Evolutionary conservation across 2,113 vertebrate genomes (phyloP), one percentile per base, ranked within the genome.

Genomic region (Psilopogon haemacephalus): DNA sequence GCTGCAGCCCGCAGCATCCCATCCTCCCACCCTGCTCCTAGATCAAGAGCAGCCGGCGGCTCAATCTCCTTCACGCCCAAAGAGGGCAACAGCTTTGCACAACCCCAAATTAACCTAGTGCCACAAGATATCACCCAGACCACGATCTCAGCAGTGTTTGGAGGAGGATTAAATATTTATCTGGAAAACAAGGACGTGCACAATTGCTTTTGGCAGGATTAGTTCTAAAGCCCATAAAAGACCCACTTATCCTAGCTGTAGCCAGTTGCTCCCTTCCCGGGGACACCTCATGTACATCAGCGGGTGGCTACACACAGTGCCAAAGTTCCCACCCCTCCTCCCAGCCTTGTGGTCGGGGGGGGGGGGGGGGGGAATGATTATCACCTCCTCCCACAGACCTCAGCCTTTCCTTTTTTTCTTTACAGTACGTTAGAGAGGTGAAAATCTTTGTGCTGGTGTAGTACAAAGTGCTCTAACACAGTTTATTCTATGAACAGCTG

Each of bases 211-310:
- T 18, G 15, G 58, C 54, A 62, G 77, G 54, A 81, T 81, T 88
- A 90, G 70, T 60, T 84, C 67, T 68, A 81, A 73, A 78, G 26
- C 60, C 40, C 52, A 30, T 11, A 21, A 77, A 59, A 84, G 38
- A 86, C 32, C 50, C 76, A 32, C 42, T 87, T 33, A 18, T 5
- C 1, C 0, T 48, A 74, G 67, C 54, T 1, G 2, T 8, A 46
- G 48, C 19, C 4, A 2, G 32, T 40, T 67, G 9, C 12, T 77
- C 21, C 27, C 32, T 77, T 54, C 52, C 86, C 4, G 5, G 64
- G 37, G 23, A 64, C 0, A 1, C 15, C 28, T 60, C 1, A 0
- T 32, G 46, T 28, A 27, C 42, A 11, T 21, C 0, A 2, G 46
- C 2, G 1, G 8, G 5, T 18, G 35, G 14, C 27, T 65, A 5